phyloP scores from a whole-genome alignment of 1,140 invertebrate genomes.

The Bombus terrestris region DNA sequence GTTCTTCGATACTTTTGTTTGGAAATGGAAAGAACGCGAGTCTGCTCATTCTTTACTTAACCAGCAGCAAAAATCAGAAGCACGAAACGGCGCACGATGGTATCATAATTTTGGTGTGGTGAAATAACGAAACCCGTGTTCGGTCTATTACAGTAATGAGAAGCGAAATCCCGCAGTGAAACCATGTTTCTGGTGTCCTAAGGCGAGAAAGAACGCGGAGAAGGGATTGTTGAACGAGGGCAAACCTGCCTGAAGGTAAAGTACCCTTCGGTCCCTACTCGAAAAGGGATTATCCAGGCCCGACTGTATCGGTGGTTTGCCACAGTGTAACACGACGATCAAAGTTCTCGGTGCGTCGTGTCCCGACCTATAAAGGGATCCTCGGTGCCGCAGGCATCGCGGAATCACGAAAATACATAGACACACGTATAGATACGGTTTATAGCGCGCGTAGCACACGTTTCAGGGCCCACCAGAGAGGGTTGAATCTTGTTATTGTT shows the following conservation, averaged over 20 bases:
- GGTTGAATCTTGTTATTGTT: constrained; percentile 66
- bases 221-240: constrained; percentile 50
- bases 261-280: constrained; percentile 60
- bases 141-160: constrained; percentile 29
- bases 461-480: constrained; percentile 34
- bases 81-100: not conserved
- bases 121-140: constrained; percentile 18
- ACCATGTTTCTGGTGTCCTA: constrained; percentile 25
- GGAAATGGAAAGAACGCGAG: not conserved
- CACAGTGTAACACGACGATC: constrained; percentile 65
- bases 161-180: constrained; percentile 6
- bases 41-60: not conserved
- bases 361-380: constrained; percentile 54
- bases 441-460: not conserved
- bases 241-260: constrained; percentile 43
- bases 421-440: not conserved
- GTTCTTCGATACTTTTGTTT: too few species aligned
- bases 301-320: constrained; percentile 62
- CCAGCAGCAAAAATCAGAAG: not conserved
- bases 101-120: not conserved
- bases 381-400: constrained; percentile 40
- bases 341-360: constrained; percentile 60
- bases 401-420: constrained; percentile 53
- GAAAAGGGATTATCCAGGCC: constrained; percentile 65
- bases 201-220: constrained; percentile 55